Base-by-base conservation (phyloP, 2,113 vertebrate species). In the Chaetodon trifascialis region DNA sequence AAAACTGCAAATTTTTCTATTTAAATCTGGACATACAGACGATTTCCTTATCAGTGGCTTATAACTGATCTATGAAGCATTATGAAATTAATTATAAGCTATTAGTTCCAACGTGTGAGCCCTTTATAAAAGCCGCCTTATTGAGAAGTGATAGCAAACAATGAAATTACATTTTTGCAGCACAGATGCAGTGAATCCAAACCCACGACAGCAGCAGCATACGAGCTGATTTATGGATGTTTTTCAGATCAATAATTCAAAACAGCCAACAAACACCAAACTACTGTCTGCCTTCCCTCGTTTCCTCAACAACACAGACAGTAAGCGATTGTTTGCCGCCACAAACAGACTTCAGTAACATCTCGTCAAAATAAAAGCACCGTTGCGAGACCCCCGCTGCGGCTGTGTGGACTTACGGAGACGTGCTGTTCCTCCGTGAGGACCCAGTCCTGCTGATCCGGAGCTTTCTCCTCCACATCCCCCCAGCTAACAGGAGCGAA, bases 391-490 rank as follows among this genome's bases (percentile, higher is more conserved):
- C 30, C 30, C 30, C 30, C 12, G 42, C 54, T 16, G 69, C 3
- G 25, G 23, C 3, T 2, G 34, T 11, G 58, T 7, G 68, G 79
- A 93, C 93, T 93, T 89, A 93, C 94, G 47, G 81, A 83, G 78
- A 72, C 14, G 34, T 5, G 66, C 89, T 73, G 56, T 76, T 88
- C 83, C 88, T 85, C 51, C 86, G 74, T 0, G 69, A 83, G 77
- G 74, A 66, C 76, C 81, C 70, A 38, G 74, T 76, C 89, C 90
- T 87, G 90, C 71, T 91, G 82, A 93, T 81, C 59, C 65, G 84
- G 71, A 94, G 90, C 92, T 90, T 94, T 87, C 72, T 92, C 80
- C 69, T 94, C 92, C 92, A 94, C 94, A 93, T 94, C 56, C 81
- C 91, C 82, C 80, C 85, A 19, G 59, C 59, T 59, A 12, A 74